Percentiles rank a stretch among this genome's conserved stretches.
Evolutionary conservation across 2,797 vertebrate species (phyloP).

Genomic region (Morus bassanus): DNA sequence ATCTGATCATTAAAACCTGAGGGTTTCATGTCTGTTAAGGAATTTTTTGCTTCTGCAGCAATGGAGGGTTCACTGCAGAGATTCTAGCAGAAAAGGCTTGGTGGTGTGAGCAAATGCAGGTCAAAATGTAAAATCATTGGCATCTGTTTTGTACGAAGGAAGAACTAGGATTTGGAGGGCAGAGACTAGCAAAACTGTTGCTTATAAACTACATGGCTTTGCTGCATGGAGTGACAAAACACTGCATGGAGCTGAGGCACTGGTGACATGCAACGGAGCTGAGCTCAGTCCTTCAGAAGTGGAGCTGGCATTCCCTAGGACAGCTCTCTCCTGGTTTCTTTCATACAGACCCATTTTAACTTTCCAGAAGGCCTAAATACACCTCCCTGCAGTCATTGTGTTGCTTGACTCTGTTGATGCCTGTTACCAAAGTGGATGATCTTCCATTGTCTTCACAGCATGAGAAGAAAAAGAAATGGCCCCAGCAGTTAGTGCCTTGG

Average conservation of each 20-base stretch:
- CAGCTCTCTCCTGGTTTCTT: neutral
- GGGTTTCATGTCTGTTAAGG: neutral
- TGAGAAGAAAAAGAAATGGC: neutral
- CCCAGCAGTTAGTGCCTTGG: neutral
- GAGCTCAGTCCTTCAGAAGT: neutral
- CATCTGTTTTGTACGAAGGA: neutral
- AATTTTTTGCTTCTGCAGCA: neutral
- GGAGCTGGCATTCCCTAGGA: neutral
- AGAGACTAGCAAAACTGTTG: neutral
- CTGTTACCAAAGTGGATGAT: neutral
- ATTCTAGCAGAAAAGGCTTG: neutral
- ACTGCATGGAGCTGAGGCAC: neutral
- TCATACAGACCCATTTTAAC: neutral
- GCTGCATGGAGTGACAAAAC: neutral
- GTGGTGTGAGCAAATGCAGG: neutral
- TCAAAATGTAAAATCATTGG: neutral
- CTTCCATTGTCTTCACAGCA: neutral
- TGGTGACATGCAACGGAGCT: rapidly evolving
- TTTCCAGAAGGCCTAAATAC: neutral
- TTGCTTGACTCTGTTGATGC: neutral
- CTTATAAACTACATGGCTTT: neutral
- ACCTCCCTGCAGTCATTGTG: neutral
- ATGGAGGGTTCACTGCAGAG: neutral
- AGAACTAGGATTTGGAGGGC: neutral
- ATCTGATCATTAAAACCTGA: neutral